Evolutionary conservation across 1,140 invertebrate genomes (phyloP), one percentile per base, ranked within the genome.

Genomic region (Trichonephila clavipes): DNA sequence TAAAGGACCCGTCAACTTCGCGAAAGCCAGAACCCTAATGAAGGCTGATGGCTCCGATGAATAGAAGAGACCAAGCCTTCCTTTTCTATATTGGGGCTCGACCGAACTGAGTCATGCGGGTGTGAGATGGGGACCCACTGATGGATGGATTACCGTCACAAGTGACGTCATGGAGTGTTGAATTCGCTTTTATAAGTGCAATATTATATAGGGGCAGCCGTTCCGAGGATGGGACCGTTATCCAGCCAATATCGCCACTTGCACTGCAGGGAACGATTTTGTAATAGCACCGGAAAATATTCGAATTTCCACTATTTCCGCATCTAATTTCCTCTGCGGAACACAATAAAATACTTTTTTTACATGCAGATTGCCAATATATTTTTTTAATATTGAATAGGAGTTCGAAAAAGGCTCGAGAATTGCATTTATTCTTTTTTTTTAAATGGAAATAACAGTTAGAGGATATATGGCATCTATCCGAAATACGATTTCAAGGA

Each of bases 111-210:
- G 61, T 88, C 86, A 88, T 64, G 86, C 82, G 51, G 77, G 44
- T 82, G 77, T 51, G 28, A 69, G 66, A 69, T 24, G 66, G 66
- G 66, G 28, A 34, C 16, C 72, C 12, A 34, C 72, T 88, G 86
- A 88, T 66, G 88, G 88, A 89, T 89, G 88, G 88, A 89, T 89
- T 89, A 72, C 88, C 88, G 51, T 88, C 59, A 59, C 44, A 66
- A 44, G 34, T 89, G 88, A 89, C 88, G 88, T 89, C 88, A 89
- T 77, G n/a, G 66, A 24, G 64, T 89, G 44, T 89, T 58, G 28
- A 77, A 34, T 89, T 89, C 66, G 61, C 40, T 21, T 51, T 51
- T 64, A 88, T 64, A 88, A 88, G 86, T 62, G 86, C 34, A 88
- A 88, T 88, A 88, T 62, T 64, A 64, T 88, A 64, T 34, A 40